Base-by-base conservation (phyloP, 2,797 vertebrate species). In the Australoheros facetus region DNA sequence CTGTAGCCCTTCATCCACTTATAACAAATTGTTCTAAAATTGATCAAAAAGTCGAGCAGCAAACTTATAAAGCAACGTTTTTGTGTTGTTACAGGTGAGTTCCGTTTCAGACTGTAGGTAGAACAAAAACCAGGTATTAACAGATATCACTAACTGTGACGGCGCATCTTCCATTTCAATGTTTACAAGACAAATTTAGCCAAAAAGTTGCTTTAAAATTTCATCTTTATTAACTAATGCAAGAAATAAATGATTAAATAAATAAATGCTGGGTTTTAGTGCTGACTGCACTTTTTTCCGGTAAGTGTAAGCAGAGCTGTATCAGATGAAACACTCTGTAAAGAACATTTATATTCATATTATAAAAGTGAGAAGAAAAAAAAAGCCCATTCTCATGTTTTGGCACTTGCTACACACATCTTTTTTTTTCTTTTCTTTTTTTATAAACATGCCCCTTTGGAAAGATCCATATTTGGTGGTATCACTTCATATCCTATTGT, bases 391-490 rank as follows among this genome's bases (percentile, higher is more conserved):
- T 72, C 56, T 64, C 28, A 13, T 83, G 58, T 82, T 83, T 74
- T 75, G 62, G 77, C 64, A 54, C 71, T 83, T 45, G 17, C 30
- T 79, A 79, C 59, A 53, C 32, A 21, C 37, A 72, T 79, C 48
- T 32, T 74, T 81, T 83, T 84, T 77, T 80, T 86, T 83, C 76
- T 80, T 86, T 30, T 4, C 2, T 74, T 81, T 83, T 84, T 77
- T 80, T 86, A 86, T 81, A 82, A 87, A 84, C 79, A 87, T 69
- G 71, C 30, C 73, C 64, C 58, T 78, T 66, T 71, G 45, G 69
- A 78, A 71, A 77, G 37, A 87, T 93, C 17, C 79, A 92, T 92
- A 87, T 92, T 92, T 90, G 71, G 62, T 56, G 21, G 83, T 75
- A 64, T 82, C 84, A 34, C 77, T 82, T 72, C 80, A 83, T 60